Evolutionary conservation across 2,797 vertebrate genomes (phyloP).

Genomic region (Tarsius wallacei): DNA sequence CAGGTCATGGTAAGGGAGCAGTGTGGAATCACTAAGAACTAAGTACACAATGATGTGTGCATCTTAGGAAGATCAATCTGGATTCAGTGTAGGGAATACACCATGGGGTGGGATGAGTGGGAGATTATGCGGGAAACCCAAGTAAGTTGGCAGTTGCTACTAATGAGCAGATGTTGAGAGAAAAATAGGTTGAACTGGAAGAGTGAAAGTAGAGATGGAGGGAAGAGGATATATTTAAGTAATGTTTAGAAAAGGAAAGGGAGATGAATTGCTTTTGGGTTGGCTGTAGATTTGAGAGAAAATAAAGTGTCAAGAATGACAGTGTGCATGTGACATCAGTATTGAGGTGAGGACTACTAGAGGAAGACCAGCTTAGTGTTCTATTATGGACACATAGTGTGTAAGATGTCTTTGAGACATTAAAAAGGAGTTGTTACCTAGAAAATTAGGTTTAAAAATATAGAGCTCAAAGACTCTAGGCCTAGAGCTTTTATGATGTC

Average conservation of each 20-base stretch:
- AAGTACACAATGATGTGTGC: neutral
- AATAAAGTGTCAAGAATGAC: neutral
- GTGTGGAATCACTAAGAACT: neutral
- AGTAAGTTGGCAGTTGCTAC: neutral
- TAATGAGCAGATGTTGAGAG: neutral
- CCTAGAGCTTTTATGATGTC: neutral
- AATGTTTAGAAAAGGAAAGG: neutral
- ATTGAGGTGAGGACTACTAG: too few relatives aligned
- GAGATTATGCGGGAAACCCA: neutral
- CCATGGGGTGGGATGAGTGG: too few relatives aligned
- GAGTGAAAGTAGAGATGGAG: neutral
- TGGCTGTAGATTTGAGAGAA: neutral
- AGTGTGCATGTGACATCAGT: too few relatives aligned
- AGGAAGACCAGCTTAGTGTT: too few relatives aligned
- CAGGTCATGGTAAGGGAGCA: neutral
- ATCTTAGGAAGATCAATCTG: neutral
- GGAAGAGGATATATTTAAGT: neutral
- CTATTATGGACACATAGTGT: neutral
- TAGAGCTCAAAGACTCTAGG: neutral
- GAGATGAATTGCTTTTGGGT: neutral
- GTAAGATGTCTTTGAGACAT: neutral
- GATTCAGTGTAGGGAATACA: neutral
- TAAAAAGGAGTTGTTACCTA: neutral
- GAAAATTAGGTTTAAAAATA: neutral
- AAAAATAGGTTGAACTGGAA: neutral